Conservation (phyloP, 1,140 invertebrate genomes). For the Samia ricini region DNA sequence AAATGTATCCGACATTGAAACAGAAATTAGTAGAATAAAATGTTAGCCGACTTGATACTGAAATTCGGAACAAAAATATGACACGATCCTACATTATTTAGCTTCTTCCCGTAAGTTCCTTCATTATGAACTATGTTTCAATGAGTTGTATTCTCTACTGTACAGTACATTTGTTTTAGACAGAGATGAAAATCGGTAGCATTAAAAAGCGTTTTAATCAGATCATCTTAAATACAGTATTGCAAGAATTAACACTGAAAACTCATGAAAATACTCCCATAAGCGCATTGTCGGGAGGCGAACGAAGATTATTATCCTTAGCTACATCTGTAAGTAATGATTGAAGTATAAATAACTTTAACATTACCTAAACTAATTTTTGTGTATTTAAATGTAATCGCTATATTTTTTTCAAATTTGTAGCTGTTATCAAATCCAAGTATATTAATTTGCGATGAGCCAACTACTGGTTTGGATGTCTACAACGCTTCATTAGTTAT, state of each 20-base stretch:
- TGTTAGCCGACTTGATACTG: too few relatives aligned
- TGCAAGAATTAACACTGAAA: slow-evolving; percentile 48
- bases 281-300: slow-evolving; percentile 52
- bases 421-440: slow-evolving; percentile 85
- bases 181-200: slow-evolving; percentile 66
- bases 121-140: background rate
- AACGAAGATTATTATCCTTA: slow-evolving; percentile 51
- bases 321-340: slow-evolving; percentile 51
- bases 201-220: slow-evolving; percentile 34
- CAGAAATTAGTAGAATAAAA: too few relatives aligned
- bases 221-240: slow-evolving; percentile 32
- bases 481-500: slow-evolving; percentile 87
- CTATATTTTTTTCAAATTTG: slow-evolving; percentile 18
- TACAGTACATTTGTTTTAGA: slow-evolving; percentile 53
- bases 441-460: slow-evolving; percentile 89
- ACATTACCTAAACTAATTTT: background rate
- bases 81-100: too few relatives aligned
- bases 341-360: background rate
- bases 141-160: background rate
- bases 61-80: too few relatives aligned
- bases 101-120: background rate
- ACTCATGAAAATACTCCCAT: slow-evolving; percentile 37
- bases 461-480: slow-evolving; percentile 90
- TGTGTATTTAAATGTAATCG: background rate
- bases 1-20: too few relatives aligned